Evolutionary conservation across 2,113 vertebrate species (phyloP), one percentile per base, ranked within the genome.

Genomic region (Lamprotornis superbus): DNA sequence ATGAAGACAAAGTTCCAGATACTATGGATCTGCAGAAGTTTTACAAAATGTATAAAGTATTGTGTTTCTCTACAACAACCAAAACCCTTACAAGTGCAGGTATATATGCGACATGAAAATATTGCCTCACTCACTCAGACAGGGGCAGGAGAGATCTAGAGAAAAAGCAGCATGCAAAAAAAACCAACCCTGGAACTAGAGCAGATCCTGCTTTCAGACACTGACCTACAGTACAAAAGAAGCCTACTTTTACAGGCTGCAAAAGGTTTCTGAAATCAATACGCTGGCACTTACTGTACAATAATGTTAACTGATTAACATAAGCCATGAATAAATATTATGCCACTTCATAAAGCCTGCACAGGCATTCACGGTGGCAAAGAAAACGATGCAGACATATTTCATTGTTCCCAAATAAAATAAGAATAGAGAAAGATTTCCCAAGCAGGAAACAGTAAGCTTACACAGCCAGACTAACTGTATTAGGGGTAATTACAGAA

Each of bases 11-110:
- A 97, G 89, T 79, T 95, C 60, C 81, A 96, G 96, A 97, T 76
- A 95, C 96, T 88, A 69, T 87, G 94, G 93, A 88, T 97, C 93
- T 95, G 97, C 96, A 46, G 89, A 87, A 96, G 93, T 96, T 93
- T 98, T 97, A 98, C 97, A 97, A 98, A 98, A 97, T 97, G 96
- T 98, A 97, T 97, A 97, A 97, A 98, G 98, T 96, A 96, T 95
- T 80, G 95, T 97, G 97, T 97, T 97, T 97, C 94, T 97, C 97
- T 97, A 98, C 96, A 96, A 96, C 96, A 98, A 98, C 96, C 96
- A 93, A 98, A 97, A 95, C 97, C 95, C 96, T 96, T 97, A 97
- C 94, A 93, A 97, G 97, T 97, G 97, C 97, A 65, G 96, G 94
- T 97, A 98, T 98, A 94, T 98, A 98, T 97, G 98, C 57, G 70